phyloP scores from a whole-genome alignment of 2,797 vertebrate genomes.

The Pseudocheirus occidentalis region DNA sequence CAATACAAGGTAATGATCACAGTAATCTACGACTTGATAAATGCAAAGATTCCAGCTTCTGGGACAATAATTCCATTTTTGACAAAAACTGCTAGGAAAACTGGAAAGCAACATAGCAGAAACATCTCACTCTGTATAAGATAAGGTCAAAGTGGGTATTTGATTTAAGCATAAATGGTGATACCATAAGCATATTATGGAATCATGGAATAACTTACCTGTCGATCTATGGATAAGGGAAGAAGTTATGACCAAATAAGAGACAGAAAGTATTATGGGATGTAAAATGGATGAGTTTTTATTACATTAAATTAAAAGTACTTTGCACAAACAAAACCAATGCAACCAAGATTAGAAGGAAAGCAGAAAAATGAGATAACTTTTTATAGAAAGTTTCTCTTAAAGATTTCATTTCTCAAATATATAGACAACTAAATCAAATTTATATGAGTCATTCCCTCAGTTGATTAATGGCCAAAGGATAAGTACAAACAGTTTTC shows the following conservation, averaged over 20 bases:
- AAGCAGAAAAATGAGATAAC: background rate
- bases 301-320: background rate
- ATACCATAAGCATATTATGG: background rate
- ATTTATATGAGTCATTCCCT: background rate
- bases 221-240: background rate
- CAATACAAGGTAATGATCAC: too few species aligned
- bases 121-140: background rate
- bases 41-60: too few species aligned
- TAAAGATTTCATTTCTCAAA: background rate
- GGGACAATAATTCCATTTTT: background rate
- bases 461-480: background rate
- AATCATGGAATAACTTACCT: background rate
- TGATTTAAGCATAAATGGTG: background rate
- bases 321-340: background rate
- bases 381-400: background rate
- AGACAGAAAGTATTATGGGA: background rate
- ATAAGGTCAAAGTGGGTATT: background rate
- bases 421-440: background rate
- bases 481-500: background rate
- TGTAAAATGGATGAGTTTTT: background rate
- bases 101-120: background rate
- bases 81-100: background rate
- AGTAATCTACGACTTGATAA: too few species aligned
- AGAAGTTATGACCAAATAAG: background rate
- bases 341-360: background rate